Conservation (phyloP, 53 echinoderm and acorn worm genomes). For the Holothuria leucospilota region DNA sequence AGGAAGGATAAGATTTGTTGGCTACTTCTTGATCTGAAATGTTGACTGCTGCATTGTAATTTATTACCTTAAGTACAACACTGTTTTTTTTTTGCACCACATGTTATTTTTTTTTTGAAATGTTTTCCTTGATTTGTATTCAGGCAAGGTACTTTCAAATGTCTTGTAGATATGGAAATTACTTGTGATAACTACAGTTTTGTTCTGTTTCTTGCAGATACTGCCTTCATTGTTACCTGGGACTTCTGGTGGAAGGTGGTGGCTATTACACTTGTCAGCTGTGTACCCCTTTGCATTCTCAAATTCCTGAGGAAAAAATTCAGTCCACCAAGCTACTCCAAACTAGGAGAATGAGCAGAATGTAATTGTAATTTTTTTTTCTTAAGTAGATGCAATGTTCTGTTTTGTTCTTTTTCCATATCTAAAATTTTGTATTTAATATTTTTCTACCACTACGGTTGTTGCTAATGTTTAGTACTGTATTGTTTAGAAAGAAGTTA, state of each 20-base stretch:
- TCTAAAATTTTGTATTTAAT: neutral
- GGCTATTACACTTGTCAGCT: conserved; percentile 93
- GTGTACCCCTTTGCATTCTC: conserved; percentile 95
- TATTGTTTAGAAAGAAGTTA: neutral
- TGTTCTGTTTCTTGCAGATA: conserved; percentile 59
- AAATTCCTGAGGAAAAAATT: conserved; percentile 93
- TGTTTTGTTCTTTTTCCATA: neutral
- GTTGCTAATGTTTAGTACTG: neutral
- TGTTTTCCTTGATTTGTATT: too few relatives aligned
- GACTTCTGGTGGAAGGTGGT: conserved; percentile 97
- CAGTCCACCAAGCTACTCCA: conserved; percentile 98
- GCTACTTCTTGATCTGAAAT: too few relatives aligned
- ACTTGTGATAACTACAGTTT: too few relatives aligned
- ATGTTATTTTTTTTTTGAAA: too few relatives aligned
- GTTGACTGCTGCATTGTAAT: too few relatives aligned
- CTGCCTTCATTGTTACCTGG: conserved; percentile 89
- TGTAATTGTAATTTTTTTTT: neutral
- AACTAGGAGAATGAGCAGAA: conserved; percentile 73
- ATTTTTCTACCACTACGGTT: neutral
- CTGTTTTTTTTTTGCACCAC: too few relatives aligned
- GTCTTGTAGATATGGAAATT: too few relatives aligned
- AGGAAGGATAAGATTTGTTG: too few relatives aligned
- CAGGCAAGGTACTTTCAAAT: too few relatives aligned
- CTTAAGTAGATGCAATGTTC: neutral
- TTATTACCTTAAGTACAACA: too few relatives aligned